These are phyloP conservation scores for Venusia cambrica DNA, from an alignment of 2,888 invertebrate genomes.

Conservation along the genomic window DNA sequence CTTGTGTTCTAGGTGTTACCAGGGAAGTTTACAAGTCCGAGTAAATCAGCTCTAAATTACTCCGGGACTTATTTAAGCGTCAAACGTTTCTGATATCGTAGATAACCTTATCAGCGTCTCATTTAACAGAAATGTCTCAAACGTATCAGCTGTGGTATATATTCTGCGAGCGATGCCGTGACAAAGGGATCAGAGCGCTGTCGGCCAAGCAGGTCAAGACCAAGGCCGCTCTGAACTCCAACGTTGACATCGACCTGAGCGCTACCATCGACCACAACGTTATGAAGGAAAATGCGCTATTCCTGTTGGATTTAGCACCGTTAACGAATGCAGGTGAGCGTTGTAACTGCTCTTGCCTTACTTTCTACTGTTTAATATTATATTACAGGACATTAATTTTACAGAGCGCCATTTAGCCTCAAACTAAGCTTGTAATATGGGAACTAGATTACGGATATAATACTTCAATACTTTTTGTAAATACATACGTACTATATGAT, in stretches of 20 bases:
- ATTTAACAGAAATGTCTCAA: conserved; percentile 32
- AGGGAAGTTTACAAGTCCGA: too few relatives aligned
- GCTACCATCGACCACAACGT: conserved; percentile 79
- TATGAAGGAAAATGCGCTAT: conserved; percentile 96
- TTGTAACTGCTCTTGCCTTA: not conserved
- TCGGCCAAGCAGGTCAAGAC: conserved; percentile 52
- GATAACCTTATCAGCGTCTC: too few relatives aligned
- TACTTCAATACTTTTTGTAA: too few relatives aligned
- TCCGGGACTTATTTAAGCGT: not conserved
- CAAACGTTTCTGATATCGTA: not conserved
- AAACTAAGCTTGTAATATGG: too few relatives aligned
- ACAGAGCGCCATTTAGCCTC: too few relatives aligned
- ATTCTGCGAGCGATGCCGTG: conserved; percentile 94
- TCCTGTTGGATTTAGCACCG: conserved; percentile 93
- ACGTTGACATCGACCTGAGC: conserved; percentile 35
- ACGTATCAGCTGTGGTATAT: conserved; percentile 93
- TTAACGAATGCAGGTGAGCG: conserved; percentile 77
- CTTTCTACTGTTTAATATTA: not conserved
- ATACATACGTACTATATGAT: too few relatives aligned
- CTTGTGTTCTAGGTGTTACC: too few relatives aligned
- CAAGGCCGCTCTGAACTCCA: conserved; percentile 43
- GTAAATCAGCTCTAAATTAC: too few relatives aligned
- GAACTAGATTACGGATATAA: too few relatives aligned
- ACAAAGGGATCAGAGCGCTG: conserved; percentile 81
- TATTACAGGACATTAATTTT: too few relatives aligned